Evolutionary conservation across 2,888 invertebrate species (phyloP), one percentile per base, ranked within the genome.

Genomic region (Sminthurinus aureus): DNA sequence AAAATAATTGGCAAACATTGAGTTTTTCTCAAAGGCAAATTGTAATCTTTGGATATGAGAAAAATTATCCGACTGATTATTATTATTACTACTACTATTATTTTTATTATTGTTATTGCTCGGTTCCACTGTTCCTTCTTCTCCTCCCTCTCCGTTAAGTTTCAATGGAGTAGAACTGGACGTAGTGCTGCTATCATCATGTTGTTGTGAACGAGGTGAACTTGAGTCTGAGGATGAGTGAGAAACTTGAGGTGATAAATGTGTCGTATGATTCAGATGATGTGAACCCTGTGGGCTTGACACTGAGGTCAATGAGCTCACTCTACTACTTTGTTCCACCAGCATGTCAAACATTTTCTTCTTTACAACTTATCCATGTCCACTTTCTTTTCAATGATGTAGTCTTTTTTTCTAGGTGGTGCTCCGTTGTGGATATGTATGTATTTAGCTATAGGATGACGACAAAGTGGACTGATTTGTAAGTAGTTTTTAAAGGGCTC

Each of bases 21-120:
- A 69, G 64, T 85, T 84, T 58, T 85, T 84, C 58, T 87, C 87
- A 12, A 88, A 77, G 38, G 87, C 87, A 79, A 86, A 85, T 71
- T 87, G 86, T 18, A 88, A 84, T 58, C 86, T 84, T 84, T 88
- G 87, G 13, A 88, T 85, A 0, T 88, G 86, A 20, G 87, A 87
- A 50, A 87, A 79, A 20, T 84, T 69, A 69, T 69, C 15, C 69
- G 18, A 15, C 69, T 22, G 69, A 22, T 20, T 11, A 69, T 3
- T 15, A 69, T 4, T 69, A 69, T 38, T 38, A 38, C 18, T 58
- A 18, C 4, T 58, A 58, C 1, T 58, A 58, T 18, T 73, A 73
- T 73, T 24, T 6, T 73, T 24, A 73, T 24, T 73, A 73, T 15
- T 51, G 50, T 20, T 50, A 26, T 74, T 74, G 2, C n/a, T 74